Base-by-base conservation (phyloP, 2,888 invertebrate species). In the Cryptus armator region DNA sequence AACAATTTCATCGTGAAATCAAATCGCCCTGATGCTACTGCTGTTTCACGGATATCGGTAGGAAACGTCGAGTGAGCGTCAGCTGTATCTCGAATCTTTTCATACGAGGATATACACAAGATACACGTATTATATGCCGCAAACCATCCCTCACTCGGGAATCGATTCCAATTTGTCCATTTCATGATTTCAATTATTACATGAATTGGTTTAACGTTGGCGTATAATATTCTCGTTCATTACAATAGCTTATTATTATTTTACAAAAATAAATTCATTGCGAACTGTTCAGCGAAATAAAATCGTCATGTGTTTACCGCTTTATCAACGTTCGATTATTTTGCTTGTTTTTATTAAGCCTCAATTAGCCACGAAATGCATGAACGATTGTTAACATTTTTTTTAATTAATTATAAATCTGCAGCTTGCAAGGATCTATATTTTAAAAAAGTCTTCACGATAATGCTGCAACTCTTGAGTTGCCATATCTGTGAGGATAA, bases 1-100 rank as follows among this genome's bases (percentile, higher is more conserved):
- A 83, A 71, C 51, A 79, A 79, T 74, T 70, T 70, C 37, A 77
- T 77, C 67, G 67, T 46, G 44, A 67, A 77, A 48, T 79, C 64
- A 46, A 59, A 68, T 74, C 44, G 62, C 46, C 46, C 71, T 3
- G 56, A 37, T 43, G 56, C 43, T 14, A 14, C 53, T 24, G 14
- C 37, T 14, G 14, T 24, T 72, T 43, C 56, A 19, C 19, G n/a
- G 14, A 14, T 56, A 24, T 19, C 3, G 24, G 24, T 1, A 10
- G 56, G 2, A 10, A 56, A 56, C 24, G 56, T 19, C 19, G 56
- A n/a, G 37, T 19, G 16, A 56, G 7, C 19, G 9, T 72, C 43
- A 16, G 53, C 32, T 19, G 10, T 43, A 29, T 72, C 24, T 14
- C 6, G 10, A 24, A 46, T 46, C 44, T 59, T 62, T 46, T 32